Evolutionary conservation across 2,797 vertebrate genomes (phyloP).

Genomic region (Myotis myotis): DNA sequence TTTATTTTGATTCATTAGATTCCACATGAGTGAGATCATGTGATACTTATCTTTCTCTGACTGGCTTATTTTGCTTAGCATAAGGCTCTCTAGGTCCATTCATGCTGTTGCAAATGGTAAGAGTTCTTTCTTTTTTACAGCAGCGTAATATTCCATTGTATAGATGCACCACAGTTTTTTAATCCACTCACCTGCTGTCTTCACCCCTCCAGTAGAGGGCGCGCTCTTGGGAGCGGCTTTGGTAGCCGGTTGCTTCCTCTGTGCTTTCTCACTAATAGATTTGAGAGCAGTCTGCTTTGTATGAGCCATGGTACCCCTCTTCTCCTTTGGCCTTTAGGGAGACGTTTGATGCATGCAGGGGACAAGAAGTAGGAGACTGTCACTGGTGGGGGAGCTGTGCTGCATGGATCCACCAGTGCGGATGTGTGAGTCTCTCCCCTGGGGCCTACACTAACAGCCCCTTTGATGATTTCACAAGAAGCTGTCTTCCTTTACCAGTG

Average conservation of each 20-base stretch:
- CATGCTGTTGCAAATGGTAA: no score
- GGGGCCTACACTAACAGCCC: background rate
- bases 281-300: background rate
- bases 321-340: background rate
- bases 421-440: background rate
- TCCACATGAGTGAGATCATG: no score
- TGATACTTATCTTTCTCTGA: no score
- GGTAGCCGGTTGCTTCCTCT: background rate
- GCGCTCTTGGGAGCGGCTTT: background rate
- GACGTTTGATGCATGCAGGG: background rate
- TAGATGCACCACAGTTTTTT: no score
- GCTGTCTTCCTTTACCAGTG: background rate
- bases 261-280: background rate
- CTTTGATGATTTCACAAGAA: conserved; percentile 8
- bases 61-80: no score
- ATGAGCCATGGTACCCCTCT: background rate
- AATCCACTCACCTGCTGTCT: background rate
- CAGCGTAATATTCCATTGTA: no score
- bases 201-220: background rate
- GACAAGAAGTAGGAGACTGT: no score
- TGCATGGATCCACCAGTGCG: background rate
- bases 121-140: no score
- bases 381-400: no score
- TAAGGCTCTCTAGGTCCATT: no score
- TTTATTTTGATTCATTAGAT: no score